Evolutionary conservation across 2,888 invertebrate genomes (phyloP), one percentile per base, ranked within the genome.

Genomic region (Troglohyphantes excavatus): DNA sequence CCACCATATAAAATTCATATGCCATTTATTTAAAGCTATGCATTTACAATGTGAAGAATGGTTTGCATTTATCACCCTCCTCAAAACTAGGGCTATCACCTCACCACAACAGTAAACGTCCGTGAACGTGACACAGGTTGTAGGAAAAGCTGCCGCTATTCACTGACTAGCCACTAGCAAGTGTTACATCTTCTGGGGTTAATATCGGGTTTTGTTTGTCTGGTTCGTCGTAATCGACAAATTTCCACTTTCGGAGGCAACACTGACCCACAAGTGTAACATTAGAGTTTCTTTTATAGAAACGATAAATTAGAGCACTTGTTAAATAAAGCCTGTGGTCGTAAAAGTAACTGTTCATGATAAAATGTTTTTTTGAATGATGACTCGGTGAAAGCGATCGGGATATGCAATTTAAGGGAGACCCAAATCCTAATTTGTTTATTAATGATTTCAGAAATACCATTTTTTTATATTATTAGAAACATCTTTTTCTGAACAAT

Each of bases 61-160:
- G 17, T 53, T 53, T 5, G 5, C 53, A 13, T 53, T 53, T n/a
- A 13, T 13, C 53, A 13, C n/a, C 17, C n/a, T n/a, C n/a, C n/a
- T n/a, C 13, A 63, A 61, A 72, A 72, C 33, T 83, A 72, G 82
- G 61, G 17, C 72, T 83, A 72, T 70, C 61, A 70, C 46, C 70
- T 63, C 33, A 19, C 11, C 3, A 27, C 21, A 19, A 61, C 61
- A 61, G 13, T 61, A 26, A 76, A 39, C 33, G 23, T 76, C 39
- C 61, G 61, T 63, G 76, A 76, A 63, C 33, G 76, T 61, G 61
- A 39, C 76, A 63, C 39, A 11, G 72, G 13, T 17, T 39, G 26
- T 46, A 21, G 17, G 17, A 23, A 65, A 26, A 23, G 2, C 17
- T 26, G 7, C 65, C 3, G 72, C 3, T 33, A 23, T 72, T 26